A percentile compares a stretch with the other conserved stretches of the same genome.
Evolutionary conservation across 2,797 vertebrate species (phyloP).

Genomic region (Odontamblyopus lacepedii): DNA sequence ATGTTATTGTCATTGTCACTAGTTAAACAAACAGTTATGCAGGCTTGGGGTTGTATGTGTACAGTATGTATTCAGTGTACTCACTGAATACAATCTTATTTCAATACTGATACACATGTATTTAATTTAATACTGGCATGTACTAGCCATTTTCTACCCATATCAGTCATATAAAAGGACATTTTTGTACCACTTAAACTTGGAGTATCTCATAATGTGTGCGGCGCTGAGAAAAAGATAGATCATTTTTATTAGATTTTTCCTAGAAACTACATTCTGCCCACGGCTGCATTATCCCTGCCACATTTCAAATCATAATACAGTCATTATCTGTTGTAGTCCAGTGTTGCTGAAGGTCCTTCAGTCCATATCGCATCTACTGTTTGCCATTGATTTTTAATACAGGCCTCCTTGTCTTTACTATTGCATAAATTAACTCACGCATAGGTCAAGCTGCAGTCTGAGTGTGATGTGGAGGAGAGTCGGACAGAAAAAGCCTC

Average conservation of each 20-base stretch:
- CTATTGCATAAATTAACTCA: conserved; percentile 37
- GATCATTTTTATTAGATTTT: conserved; percentile 48
- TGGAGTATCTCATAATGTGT: not conserved
- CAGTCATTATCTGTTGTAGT: conserved; percentile 22
- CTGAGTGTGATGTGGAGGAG: conserved; percentile 16
- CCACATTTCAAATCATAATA: conserved; percentile 29
- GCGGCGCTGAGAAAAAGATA: conserved; percentile 33
- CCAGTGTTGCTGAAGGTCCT: conserved; percentile 23
- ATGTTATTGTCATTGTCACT: too few species aligned
- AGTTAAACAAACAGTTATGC: too few species aligned
- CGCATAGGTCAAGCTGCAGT: conserved; percentile 14
- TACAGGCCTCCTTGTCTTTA: conserved; percentile 46
- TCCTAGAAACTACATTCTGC: conserved; percentile 32
- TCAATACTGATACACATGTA: not conserved
- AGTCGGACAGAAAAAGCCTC: conserved; percentile 45
- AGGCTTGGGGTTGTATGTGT: too few species aligned
- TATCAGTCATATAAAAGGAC: not conserved
- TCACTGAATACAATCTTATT: not conserved
- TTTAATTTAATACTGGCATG: not conserved
- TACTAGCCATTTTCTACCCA: not conserved
- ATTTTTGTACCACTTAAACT: not conserved
- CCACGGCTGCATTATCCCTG: conserved; percentile 58
- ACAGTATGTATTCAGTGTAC: too few species aligned
- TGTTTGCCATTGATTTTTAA: conserved; percentile 50
- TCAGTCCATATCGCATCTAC: conserved; percentile 29